These are phyloP conservation scores for Trachymyrmex cornetzi DNA, from an alignment of 1,140 invertebrate genomes.

Conservation along the genomic window DNA sequence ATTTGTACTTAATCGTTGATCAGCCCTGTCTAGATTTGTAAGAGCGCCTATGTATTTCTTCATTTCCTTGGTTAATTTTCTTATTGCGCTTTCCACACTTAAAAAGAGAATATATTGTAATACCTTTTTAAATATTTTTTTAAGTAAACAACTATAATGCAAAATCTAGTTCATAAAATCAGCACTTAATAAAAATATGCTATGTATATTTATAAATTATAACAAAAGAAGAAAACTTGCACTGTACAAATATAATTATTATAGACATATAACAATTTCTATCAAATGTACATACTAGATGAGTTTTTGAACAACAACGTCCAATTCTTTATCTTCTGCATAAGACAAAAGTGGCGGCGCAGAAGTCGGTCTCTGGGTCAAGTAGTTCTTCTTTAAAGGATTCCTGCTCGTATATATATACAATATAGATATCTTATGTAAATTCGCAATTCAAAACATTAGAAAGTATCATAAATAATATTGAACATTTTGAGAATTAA, in stretches of 20 bases:
- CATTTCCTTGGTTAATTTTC: slow-evolving; percentile 84
- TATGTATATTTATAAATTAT: neutral
- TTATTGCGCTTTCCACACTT: slow-evolving; percentile 83
- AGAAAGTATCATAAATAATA: neutral
- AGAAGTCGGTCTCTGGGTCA: slow-evolving; percentile 80
- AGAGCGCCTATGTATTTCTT: slow-evolving; percentile 83
- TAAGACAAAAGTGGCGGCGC: slow-evolving; percentile 80
- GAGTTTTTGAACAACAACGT: slow-evolving; percentile 82
- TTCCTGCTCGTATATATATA: slow-evolving; percentile 73
- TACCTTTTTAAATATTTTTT: slow-evolving; percentile 6
- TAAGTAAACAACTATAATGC: too few relatives aligned
- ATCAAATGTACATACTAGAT: slow-evolving; percentile 78
- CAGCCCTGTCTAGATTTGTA: slow-evolving; percentile 78
- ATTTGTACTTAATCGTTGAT: slow-evolving; percentile 83
- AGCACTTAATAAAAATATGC: neutral
- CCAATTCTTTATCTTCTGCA: slow-evolving; percentile 81
- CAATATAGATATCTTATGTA: neutral
- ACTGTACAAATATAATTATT: neutral
- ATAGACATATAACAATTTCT: neutral
- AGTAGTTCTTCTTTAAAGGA: slow-evolving; percentile 79
- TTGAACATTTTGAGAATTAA: neutral
- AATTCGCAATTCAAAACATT: neutral
- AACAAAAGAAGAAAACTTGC: neutral
- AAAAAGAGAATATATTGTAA: slow-evolving; percentile 45
- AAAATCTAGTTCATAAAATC: too few relatives aligned